These are phyloP conservation scores for Parotia lawesii DNA, from an alignment of 2,113 vertebrate genomes.

Conservation along the genomic window DNA sequence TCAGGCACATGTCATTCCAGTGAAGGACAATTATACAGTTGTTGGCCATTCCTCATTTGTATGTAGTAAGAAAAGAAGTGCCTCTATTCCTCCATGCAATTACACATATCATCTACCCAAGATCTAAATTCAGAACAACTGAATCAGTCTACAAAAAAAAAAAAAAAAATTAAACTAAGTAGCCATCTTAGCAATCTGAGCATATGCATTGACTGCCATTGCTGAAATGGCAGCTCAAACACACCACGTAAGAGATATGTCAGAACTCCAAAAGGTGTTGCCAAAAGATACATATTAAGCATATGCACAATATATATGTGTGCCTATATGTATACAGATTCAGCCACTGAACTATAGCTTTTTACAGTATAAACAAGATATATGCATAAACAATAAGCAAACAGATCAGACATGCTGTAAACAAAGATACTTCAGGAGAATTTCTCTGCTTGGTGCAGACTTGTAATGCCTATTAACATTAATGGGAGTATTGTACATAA, in stretches of 20 bases:
- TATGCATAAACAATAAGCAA: not conserved
- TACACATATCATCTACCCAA: not conserved
- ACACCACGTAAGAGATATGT: not conserved
- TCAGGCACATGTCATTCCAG: not conserved
- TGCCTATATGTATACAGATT: not conserved
- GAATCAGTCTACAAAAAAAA: not conserved
- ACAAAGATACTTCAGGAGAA: conserved; percentile 39
- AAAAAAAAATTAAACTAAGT: not conserved
- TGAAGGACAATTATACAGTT: not conserved
- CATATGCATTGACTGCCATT: not conserved
- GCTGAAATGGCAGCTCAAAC: not conserved
- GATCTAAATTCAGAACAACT: not conserved
- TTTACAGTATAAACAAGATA: not conserved
- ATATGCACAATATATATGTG: not conserved
- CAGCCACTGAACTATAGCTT: not conserved
- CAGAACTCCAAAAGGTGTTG: not conserved
- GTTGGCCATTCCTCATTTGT: not conserved
- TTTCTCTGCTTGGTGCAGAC: conserved; percentile 32
- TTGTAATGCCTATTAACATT: conserved; percentile 56
- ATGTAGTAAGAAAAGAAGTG: not conserved
- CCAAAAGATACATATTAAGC: not conserved
- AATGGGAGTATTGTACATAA: conserved; percentile 36
- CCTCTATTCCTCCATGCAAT: not conserved
- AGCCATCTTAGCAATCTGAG: not conserved
- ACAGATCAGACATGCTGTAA: conserved; percentile 11